Percentiles rank a stretch among this genome's conserved stretches.
Evolutionary conservation across 2,113 vertebrate species (phyloP).

Genomic region (Sylvilagus bachmani): DNA sequence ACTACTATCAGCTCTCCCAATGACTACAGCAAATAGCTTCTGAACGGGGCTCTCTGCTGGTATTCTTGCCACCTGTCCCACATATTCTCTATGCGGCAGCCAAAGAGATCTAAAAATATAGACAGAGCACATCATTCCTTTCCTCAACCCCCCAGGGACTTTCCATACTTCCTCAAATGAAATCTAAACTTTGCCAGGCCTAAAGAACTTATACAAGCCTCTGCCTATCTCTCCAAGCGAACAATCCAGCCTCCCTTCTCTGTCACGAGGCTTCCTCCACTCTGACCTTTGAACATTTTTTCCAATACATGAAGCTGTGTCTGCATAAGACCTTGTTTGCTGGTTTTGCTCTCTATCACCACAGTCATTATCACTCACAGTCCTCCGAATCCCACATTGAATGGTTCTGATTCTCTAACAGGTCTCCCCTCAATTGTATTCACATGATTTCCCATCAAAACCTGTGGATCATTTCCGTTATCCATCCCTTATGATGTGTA

Average conservation of each 20-base stretch:
- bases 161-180: constrained; percentile 45
- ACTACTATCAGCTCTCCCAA: not conserved
- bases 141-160: not conserved
- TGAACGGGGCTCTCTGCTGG: not conserved
- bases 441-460: constrained; percentile 36
- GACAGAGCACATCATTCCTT: not conserved
- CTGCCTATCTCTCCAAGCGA: not conserved
- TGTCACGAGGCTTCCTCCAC: not conserved
- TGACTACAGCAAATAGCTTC: not conserved
- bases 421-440: not conserved
- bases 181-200: constrained; percentile 8
- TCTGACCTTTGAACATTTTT: not conserved
- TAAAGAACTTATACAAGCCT: not conserved
- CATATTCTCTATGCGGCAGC: not conserved
- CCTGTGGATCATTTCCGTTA: not conserved
- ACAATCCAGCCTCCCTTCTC: not conserved
- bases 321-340: not conserved
- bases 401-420: constrained; percentile 27
- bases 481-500: not conserved
- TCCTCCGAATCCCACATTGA: constrained; percentile 36
- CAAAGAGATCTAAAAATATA: not conserved
- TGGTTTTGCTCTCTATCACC: not conserved
- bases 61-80: not conserved
- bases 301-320: not conserved
- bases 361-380: not conserved